Evolutionary conservation across 2,797 vertebrate genomes (phyloP).

Genomic region (Manis crassicaudata): DNA sequence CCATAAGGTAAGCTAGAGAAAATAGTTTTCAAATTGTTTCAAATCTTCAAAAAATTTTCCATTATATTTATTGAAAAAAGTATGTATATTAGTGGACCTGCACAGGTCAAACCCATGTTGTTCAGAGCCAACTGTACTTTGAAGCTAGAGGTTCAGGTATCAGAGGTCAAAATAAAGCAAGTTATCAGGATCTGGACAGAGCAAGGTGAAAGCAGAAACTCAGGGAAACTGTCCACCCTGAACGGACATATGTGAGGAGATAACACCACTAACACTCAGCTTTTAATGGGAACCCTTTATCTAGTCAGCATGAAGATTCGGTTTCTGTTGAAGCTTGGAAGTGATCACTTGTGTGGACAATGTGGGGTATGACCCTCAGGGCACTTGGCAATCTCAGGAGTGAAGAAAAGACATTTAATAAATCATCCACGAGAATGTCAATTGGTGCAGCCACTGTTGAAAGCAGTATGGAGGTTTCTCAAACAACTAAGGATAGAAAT

Average conservation of each 20-base stretch:
- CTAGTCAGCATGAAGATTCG: background rate
- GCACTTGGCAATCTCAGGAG: background rate
- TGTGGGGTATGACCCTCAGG: background rate
- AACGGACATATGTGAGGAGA: background rate
- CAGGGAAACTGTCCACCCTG: too few relatives aligned
- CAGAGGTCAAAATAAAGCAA: background rate
- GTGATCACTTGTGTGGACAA: too few relatives aligned
- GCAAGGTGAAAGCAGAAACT: background rate
- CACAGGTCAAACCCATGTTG: too few relatives aligned
- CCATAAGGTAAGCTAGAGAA: too few relatives aligned
- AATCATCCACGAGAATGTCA: background rate
- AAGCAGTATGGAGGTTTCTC: too few relatives aligned
- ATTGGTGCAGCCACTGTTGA: too few relatives aligned
- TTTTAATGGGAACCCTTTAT: background rate
- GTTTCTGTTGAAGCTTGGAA: background rate
- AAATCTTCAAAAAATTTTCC: too few relatives aligned
- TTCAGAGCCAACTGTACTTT: background rate
- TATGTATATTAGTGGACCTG: too few relatives aligned
- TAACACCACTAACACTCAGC: rapidly evolving
- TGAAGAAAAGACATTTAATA: background rate
- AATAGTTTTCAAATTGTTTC: too few relatives aligned
- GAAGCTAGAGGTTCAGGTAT: background rate
- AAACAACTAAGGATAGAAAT: too few relatives aligned
- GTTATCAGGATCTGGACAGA: background rate
- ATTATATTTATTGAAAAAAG: too few relatives aligned